A percentile compares a stretch with the other conserved stretches of the same genome.
Evolutionary conservation across 2,113 vertebrate species (phyloP).

Genomic region (Myrmophylax atrothorax): DNA sequence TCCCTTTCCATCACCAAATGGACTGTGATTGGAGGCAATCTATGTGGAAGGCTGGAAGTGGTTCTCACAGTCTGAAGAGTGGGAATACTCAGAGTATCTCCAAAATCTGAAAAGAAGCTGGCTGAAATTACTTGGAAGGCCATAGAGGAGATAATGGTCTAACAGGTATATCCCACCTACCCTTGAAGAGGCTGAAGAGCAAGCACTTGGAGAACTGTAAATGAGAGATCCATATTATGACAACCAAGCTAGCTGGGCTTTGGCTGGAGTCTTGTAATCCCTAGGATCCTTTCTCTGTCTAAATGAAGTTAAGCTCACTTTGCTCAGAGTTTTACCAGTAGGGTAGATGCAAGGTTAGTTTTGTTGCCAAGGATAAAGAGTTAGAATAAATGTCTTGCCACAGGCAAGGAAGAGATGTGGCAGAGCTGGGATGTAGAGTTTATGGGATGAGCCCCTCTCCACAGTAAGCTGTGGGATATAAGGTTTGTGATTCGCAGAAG

Average conservation of each 20-base stretch:
- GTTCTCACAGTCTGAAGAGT: background rate
- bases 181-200: background rate
- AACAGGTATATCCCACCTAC: background rate
- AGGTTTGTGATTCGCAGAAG: background rate
- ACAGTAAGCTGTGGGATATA: background rate
- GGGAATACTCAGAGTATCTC: background rate
- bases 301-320: background rate
- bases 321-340: background rate
- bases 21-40: background rate
- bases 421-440: background rate
- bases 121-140: background rate
- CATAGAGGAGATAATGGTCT: background rate
- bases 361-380: background rate
- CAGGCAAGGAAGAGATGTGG: background rate
- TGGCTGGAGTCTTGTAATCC: background rate
- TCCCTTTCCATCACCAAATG: background rate
- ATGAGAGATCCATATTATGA: background rate
- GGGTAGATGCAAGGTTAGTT: background rate
- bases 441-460: background rate
- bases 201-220: background rate
- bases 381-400: background rate
- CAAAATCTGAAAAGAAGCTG: background rate
- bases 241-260: background rate
- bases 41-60: background rate
- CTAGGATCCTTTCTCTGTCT: background rate